Evolutionary conservation across 2,797 vertebrate species (phyloP).

Genomic region (Mormyrus proboscirostris): DNA sequence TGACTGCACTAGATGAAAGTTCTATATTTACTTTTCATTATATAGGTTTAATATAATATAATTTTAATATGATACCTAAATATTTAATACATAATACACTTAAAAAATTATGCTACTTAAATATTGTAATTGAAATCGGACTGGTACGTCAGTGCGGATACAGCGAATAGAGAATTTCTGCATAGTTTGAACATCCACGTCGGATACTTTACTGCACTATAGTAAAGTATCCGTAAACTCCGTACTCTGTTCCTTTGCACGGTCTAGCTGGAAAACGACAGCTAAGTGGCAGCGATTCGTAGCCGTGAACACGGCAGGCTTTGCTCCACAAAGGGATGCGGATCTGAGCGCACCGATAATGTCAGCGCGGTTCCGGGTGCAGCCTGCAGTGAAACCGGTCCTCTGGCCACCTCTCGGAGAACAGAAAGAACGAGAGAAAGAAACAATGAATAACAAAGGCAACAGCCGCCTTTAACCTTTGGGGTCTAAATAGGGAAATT

Average conservation of each 20-base stretch:
- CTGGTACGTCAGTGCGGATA: background rate
- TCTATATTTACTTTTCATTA: background rate
- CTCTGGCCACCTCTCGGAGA: background rate
- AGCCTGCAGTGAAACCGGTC: background rate
- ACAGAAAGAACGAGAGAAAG: background rate
- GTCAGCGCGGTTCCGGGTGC: background rate
- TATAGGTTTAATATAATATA: background rate
- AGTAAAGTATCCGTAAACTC: background rate
- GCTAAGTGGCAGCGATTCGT: background rate
- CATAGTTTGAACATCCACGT: background rate
- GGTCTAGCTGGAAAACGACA: background rate
- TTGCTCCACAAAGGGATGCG: background rate
- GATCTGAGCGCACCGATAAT: background rate
- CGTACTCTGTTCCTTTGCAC: background rate
- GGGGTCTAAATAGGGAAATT: slow-evolving; percentile 8
- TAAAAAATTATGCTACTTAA: background rate
- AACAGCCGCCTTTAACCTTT: background rate
- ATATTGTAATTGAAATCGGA: background rate
- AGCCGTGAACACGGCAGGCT: background rate
- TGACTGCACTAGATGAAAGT: background rate
- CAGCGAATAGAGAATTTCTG: background rate
- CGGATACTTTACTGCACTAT: background rate
- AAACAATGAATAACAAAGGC: background rate
- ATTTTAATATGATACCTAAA: background rate
- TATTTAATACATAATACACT: background rate